Base-by-base conservation (phyloP, 2,113 vertebrate species). In the Henicopernis longicauda region DNA sequence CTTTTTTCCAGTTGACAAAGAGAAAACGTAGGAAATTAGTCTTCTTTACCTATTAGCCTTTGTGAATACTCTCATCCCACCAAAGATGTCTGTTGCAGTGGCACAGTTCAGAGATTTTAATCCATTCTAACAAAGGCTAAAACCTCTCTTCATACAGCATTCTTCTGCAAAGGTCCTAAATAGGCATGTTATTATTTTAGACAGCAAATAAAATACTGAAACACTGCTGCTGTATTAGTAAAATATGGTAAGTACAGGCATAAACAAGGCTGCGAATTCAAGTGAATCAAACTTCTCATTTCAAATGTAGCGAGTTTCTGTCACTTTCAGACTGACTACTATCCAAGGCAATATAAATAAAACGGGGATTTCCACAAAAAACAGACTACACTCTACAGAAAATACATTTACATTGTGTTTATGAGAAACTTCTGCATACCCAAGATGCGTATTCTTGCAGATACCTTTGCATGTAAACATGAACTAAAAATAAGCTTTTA, bases 311-410 rank as follows among this genome's bases (percentile, higher is more conserved):
- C 3, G 1, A 89, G 70, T 42, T 94, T 38, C 81, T 94, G 21
- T 86, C 89, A 96, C 92, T 96, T 96, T 97, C 96, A 90, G 57
- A 65, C 52, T 97, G 93, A 93, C 90, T 95, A 36, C 25, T 72
- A 10, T 14, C 69, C 78, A 78, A 76, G 23, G 25, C 61, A 91
- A 82, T 36, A 38, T 25, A 94, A 82, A 81, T 59, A 81, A 85
- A 89, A 76, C 2, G 95, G 97, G 96, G 94, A 90, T 90, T 97
- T 97, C 93, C 91, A 95, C 50, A 89, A 92, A 90, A 38, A 47
- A 2, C 21, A 61, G 42, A 65, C 55, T 77, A 65, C 14, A 32
- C 29, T 45, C 50, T 66, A 67, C 21, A 82, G 20, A 90, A 82
- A 89, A 93, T 6, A 55, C 21, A 76, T 81, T 82, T 92, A 82